These are phyloP conservation scores for Acropora tenuis DNA, from an alignment of 64 coral and sea anemone genomes.

Conservation along the genomic window DNA sequence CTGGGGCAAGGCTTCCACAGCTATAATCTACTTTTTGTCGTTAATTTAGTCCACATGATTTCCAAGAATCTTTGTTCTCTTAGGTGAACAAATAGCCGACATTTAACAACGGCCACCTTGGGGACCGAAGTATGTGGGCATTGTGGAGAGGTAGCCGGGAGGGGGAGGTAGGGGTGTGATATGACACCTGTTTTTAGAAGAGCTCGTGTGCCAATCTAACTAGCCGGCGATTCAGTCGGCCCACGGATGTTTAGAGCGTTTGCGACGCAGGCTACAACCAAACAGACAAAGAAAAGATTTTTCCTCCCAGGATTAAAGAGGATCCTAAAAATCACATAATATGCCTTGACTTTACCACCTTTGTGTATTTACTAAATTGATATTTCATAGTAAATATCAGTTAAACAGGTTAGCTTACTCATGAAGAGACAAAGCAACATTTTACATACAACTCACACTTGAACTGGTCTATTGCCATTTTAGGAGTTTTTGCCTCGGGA, in stretches of 20 bases:
- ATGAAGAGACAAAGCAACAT: background rate
- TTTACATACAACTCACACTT: background rate
- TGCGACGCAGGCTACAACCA: background rate
- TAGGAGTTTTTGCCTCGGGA: background rate
- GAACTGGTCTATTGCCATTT: background rate
- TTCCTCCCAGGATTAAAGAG: background rate
- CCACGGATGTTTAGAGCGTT: background rate
- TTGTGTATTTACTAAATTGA: slow-evolving; percentile 2
- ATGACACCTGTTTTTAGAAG: slow-evolving; percentile 1
- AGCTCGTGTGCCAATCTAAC: background rate
- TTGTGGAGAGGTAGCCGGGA: background rate
- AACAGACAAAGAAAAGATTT: slow-evolving; percentile 2
- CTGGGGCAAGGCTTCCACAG: background rate
- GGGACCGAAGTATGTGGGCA: background rate
- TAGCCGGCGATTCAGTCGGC: background rate
- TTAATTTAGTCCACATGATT: slow-evolving; percentile 2
- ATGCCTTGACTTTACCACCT: slow-evolving; percentile 1
- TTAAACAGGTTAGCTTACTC: background rate
- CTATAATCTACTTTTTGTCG: background rate
- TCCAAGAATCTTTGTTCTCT: background rate
- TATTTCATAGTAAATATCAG: slow-evolving; percentile 2
- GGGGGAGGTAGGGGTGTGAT: background rate
- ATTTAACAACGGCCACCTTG: background rate
- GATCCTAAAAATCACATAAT: background rate
- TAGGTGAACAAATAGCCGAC: slow-evolving; percentile 1